Base-by-base conservation (phyloP, 2,888 invertebrate species). In the Microchrysa polita region DNA sequence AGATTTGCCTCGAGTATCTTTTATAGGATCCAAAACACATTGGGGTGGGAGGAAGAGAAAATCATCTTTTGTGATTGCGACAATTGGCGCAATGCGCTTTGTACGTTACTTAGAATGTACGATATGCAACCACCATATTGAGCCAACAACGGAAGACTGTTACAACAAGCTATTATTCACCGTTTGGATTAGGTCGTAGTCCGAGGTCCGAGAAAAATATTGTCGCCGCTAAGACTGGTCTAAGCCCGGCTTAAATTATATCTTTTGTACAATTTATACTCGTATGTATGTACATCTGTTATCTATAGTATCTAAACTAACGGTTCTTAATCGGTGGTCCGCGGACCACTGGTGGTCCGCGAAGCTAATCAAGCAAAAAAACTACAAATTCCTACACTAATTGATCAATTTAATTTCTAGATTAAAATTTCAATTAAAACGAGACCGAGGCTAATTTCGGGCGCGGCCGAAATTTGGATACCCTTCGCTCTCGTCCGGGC, bases 221-320 rank as follows among this genome's bases (percentile, higher is more conserved):
- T 5, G 61, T 40, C 61, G 61, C 61, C 61, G 16, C 16, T 34
- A 14, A 34, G 61, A 61, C 61, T 61, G 61, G 40, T 23, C 40
- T 40, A 61, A 61, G 61, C 27, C 27, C 2, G 40, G 40, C 61
- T 61, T 61, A 16, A 40, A 40, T 16, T 61, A 18, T 18, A 16
- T n/a, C 40, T 12, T 5, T 20, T 20, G 34, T 40, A 34, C 27
- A 34, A 34, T 34, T 5, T 34, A 34, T 34, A 7, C 27, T 5
- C 27, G 27, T 34, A 34, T 34, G 27, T 34, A 34, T 34, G 27
- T 34, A n/a, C n/a, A n/a, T 34, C 4, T 34, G 27, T 34, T 34
- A 34, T 34, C 4, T 34, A 34, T 18, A 16, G 4, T 52, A 55
- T 55, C 55, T 55, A 55, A 20, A 55, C 18, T 55, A 55, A n/a